Conservation (phyloP, 2,888 invertebrate genomes). For the Melinaea marsaeus region DNA sequence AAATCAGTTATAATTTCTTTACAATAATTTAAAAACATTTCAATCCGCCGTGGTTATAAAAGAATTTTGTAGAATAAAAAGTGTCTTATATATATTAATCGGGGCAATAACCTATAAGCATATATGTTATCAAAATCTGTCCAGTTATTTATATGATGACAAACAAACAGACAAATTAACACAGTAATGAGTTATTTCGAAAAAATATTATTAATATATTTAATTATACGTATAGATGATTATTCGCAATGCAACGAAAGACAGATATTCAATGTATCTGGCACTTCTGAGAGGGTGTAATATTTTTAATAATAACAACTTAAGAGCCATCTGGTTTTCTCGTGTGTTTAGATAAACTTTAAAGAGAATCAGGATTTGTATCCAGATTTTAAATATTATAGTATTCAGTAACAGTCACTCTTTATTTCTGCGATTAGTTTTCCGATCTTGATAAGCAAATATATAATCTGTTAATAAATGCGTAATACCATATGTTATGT, state of each 20-base stretch:
- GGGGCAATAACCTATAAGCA: too few relatives aligned
- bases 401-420: neutral
- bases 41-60: too few relatives aligned
- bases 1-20: too few relatives aligned
- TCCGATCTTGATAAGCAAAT: neutral
- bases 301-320: constrained; percentile 24
- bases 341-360: constrained; percentile 22
- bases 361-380: neutral
- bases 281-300: constrained; percentile 11
- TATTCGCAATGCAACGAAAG: neutral
- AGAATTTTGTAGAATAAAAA: too few relatives aligned
- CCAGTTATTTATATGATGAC: too few relatives aligned
- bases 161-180: too few relatives aligned
- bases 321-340: constrained; percentile 32
- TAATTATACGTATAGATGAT: neutral
- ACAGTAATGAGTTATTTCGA: too few relatives aligned
- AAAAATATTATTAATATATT: too few relatives aligned
- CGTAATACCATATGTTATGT: neutral
- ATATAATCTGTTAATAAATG: too few relatives aligned
- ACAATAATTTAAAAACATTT: too few relatives aligned
- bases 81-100: too few relatives aligned
- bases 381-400: neutral
- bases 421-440: neutral
- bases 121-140: too few relatives aligned
- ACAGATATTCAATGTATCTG: constrained; percentile 10